Evolutionary conservation across 2,888 invertebrate genomes (phyloP).

Genomic region (Leptopilina myrica): DNA sequence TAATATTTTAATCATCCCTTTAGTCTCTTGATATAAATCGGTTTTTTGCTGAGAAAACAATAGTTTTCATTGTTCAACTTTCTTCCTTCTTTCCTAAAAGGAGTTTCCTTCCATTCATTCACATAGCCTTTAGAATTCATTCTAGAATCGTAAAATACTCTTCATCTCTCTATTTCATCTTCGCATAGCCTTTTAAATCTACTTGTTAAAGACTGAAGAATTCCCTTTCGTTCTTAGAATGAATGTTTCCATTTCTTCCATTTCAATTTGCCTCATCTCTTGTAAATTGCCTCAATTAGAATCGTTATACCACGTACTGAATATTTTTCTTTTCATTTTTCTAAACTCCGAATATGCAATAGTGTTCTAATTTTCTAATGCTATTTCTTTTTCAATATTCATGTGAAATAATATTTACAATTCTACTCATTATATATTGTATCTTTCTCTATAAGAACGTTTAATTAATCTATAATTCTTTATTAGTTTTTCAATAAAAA

Average conservation of each 20-base stretch:
- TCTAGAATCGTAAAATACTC: conserved; percentile 20
- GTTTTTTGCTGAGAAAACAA: not conserved
- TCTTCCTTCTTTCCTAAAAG: conserved; percentile 24
- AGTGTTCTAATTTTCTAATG: conserved; percentile 27
- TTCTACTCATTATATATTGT: not conserved
- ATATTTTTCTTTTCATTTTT: conserved; percentile 15
- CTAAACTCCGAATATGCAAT: conserved; percentile 5
- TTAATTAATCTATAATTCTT: too few relatives aligned
- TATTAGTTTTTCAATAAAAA: too few relatives aligned
- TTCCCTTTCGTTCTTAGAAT: conserved; percentile 30
- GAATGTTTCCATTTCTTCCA: conserved; percentile 26
- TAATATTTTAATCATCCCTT: not conserved
- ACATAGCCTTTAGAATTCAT: not conserved
- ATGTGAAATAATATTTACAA: conserved; percentile 19
- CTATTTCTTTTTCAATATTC: not conserved
- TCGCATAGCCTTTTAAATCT: not conserved
- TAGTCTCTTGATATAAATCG: not conserved
- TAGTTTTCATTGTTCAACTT: conserved; percentile 8
- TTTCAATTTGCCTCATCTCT: conserved; percentile 22
- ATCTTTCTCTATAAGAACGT: too few relatives aligned
- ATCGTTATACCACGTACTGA: conserved; percentile 24
- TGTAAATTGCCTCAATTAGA: conserved; percentile 29
- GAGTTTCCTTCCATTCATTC: not conserved
- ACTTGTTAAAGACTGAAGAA: conserved; percentile 18
- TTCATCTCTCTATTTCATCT: conserved; percentile 6